Evolutionary conservation across 1,140 invertebrate species (phyloP).

Genomic region (Lepidurus couesii): DNA sequence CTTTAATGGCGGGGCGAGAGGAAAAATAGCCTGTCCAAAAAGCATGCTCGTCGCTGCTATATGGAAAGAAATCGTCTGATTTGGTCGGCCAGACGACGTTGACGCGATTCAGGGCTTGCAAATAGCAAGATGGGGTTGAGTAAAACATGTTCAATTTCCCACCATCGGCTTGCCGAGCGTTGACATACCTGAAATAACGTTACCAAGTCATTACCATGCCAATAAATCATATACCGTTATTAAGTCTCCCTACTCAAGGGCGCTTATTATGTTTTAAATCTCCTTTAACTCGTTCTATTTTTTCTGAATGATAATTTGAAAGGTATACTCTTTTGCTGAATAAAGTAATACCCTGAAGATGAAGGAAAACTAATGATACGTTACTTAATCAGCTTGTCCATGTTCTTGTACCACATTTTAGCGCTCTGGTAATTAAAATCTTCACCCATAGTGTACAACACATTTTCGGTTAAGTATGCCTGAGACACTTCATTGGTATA

Average conservation of each 20-base stretch:
- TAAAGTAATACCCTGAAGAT: background rate
- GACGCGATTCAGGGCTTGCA: constrained; percentile 55
- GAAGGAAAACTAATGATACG: background rate
- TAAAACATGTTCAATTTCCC: constrained; percentile 62
- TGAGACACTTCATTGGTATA: constrained; percentile 38
- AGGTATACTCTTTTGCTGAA: too few species aligned
- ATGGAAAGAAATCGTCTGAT: constrained; percentile 63
- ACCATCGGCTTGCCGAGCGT: constrained; percentile 51
- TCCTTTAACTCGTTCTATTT: too few species aligned
- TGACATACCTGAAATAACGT: constrained; percentile 49
- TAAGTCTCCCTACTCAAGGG: too few species aligned
- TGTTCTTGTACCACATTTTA: constrained; percentile 56
- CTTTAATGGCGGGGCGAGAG: constrained; percentile 49
- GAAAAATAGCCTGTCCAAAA: constrained; percentile 64
- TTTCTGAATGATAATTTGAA: too few species aligned
- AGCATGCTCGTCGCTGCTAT: constrained; percentile 50
- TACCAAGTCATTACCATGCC: too few species aligned
- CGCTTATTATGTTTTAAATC: too few species aligned
- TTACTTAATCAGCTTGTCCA: constrained; percentile 68
- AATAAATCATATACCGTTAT: too few species aligned
- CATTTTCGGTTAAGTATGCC: constrained; percentile 46
- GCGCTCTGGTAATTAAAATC: constrained; percentile 56
- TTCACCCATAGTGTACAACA: constrained; percentile 54
- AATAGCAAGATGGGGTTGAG: constrained; percentile 69
- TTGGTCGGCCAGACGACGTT: constrained; percentile 52